Evolutionary conservation across 1,140 invertebrate species (phyloP), one percentile per base, ranked within the genome.

Genomic region (Agrypnia vestita): DNA sequence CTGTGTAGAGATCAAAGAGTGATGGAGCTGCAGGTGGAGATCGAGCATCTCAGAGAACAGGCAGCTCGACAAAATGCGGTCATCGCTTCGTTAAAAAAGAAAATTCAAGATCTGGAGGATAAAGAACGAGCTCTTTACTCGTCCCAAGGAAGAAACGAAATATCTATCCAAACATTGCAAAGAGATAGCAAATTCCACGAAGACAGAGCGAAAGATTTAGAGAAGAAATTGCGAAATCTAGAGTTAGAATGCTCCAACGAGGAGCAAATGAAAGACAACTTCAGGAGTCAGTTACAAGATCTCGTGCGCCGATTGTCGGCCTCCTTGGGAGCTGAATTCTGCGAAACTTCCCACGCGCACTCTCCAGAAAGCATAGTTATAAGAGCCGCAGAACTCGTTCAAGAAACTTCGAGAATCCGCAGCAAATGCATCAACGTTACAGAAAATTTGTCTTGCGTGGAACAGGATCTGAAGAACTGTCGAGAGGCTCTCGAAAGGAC

Each of bases 31-130:
- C 92, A 94, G 85, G 87, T 91, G 1, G 93, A 95, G 85, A 91
- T 92, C 3, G 94, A 95, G 83, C 93, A 93, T 84, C 86, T 96
- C 1, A 90, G 94, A 44, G 94, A 96, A 80, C 95, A 96, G 87
- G 91, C 94, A 49, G 95, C 95, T 0, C 87, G 95, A 49, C 94
- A 96, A 86, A 94, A 93, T 84, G 93, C 95, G 0, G 90, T 96
- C 44, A 95, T 96, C 79, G 91, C 91, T 8, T 95, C 94, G 0
- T 89, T 96, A 17, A 94, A 94, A 84, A 94, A 94, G 85, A 92
- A 94, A 80, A 91, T 96, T 56, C 93, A 95, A 90, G 94, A 95
- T 80, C 85, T 94, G 19, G 95, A 96, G 85, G 94, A 95, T 79
- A 88, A 92, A 59, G 94, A 96, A 85, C 89, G 94, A 72, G 91